These are phyloP conservation scores for Ptychochromis oligacanthus DNA, from an alignment of 2,113 vertebrate species.

Conservation along the genomic window DNA sequence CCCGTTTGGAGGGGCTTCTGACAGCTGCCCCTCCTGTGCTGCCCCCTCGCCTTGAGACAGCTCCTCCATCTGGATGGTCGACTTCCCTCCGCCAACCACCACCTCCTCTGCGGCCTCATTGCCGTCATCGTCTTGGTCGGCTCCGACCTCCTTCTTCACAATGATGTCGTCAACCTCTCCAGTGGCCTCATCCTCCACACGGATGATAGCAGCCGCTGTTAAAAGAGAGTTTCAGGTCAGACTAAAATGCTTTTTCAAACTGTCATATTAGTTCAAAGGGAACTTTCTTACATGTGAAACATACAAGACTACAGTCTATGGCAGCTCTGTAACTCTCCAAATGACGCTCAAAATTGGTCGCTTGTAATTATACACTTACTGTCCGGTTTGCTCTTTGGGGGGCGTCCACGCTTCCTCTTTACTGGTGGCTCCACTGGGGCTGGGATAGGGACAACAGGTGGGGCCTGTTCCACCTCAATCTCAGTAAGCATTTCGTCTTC, in stretches of 20 bases:
- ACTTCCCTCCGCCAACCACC: slow-evolving; percentile 79
- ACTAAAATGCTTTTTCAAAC: neutral
- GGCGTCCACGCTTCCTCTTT: slow-evolving; percentile 96
- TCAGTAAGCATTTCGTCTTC: slow-evolving; percentile 83
- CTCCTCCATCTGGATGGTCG: slow-evolving; percentile 68
- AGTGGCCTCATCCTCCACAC: slow-evolving; percentile 94
- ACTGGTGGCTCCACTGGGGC: slow-evolving; percentile 88
- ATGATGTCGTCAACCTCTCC: slow-evolving; percentile 97
- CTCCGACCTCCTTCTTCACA: slow-evolving; percentile 87
- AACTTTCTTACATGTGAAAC: neutral
- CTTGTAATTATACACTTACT: slow-evolving; percentile 34
- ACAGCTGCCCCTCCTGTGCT: slow-evolving; percentile 56
- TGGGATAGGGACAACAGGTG: slow-evolving; percentile 81
- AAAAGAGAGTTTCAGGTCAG: slow-evolving; percentile 12
- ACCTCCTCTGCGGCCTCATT: slow-evolving; percentile 74
- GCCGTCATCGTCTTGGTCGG: slow-evolving; percentile 46
- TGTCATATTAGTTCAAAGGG: neutral
- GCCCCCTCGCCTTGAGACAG: slow-evolving; percentile 72
- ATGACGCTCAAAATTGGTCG: neutral
- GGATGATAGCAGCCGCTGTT: slow-evolving; percentile 90
- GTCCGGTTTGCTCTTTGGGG: slow-evolving; percentile 87
- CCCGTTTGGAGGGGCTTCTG: slow-evolving; percentile 89
- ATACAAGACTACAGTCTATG: neutral
- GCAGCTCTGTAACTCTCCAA: too few species aligned
- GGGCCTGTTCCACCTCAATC: slow-evolving; percentile 87